Conservation (phyloP, 1,140 invertebrate species). For the Cydia splendana region DNA sequence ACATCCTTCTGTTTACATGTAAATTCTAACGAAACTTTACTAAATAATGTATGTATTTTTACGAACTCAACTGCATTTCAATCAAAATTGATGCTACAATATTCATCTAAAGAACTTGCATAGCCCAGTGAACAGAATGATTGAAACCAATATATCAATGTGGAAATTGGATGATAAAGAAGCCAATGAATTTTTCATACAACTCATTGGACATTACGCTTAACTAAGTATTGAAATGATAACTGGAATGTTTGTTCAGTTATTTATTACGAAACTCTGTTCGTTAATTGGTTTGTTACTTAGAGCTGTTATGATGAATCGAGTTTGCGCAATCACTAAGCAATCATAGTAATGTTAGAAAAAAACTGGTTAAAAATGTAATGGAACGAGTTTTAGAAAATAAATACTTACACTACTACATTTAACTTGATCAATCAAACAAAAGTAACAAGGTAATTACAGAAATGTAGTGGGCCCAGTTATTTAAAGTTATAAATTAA, state of each 20-base stretch:
- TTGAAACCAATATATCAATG: not conserved
- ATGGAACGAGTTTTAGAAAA: not conserved
- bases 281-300: constrained; percentile 43
- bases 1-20: too few relatives aligned
- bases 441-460: not conserved
- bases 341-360: constrained; percentile 2
- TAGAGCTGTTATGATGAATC: constrained; percentile 35
- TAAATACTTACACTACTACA: not conserved
- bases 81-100: too few relatives aligned
- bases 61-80: too few relatives aligned
- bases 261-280: constrained; percentile 42
- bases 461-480: not conserved
- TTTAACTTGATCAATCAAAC: not conserved
- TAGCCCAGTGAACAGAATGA: too few relatives aligned
- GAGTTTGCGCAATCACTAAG: constrained; percentile 35
- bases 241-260: constrained; percentile 40
- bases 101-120: too few relatives aligned
- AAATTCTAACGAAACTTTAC: too few relatives aligned
- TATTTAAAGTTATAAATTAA: too few relatives aligned
- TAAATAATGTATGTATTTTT: too few relatives aligned
- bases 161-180: not conserved
- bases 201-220: not conserved
- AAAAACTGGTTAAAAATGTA: constrained; percentile 3
- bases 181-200: not conserved
- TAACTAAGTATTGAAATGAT: constrained; percentile 51